Evolutionary conservation across 23 tunicate genomes (phyloP).

Genomic region (Styela plicata): DNA sequence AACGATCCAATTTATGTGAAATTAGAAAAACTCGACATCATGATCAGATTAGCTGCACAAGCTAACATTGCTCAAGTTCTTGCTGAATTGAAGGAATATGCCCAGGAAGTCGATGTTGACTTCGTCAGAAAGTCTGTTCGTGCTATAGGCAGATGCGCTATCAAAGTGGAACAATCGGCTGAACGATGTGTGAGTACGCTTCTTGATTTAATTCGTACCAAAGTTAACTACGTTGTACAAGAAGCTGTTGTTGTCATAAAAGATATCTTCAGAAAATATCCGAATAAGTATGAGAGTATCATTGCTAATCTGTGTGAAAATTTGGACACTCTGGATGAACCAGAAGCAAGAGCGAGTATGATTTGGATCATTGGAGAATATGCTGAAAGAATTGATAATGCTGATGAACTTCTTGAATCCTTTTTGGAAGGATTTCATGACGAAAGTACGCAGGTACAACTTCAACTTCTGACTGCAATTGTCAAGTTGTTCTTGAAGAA

Average conservation of each 20-base stretch:
- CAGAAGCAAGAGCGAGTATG: constrained; percentile 98
- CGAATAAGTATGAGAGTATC: constrained; percentile 96
- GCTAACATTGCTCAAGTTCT: constrained; percentile 96
- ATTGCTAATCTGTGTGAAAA: constrained; percentile 98
- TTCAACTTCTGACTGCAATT: constrained; percentile 89
- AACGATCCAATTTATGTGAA: constrained; percentile 99
- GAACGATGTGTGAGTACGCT: constrained; percentile 97
- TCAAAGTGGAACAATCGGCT: constrained; percentile 96
- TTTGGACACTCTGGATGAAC: constrained; percentile 95
- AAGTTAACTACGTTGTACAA: constrained; percentile 98
- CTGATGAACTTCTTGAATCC: constrained; percentile 93
- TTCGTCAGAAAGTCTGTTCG: constrained; percentile 97
- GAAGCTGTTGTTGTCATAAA: constrained; percentile 99
- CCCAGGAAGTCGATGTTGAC: constrained; percentile 98
- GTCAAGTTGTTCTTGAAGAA: constrained; percentile 94
- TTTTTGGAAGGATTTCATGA: constrained; percentile 97
- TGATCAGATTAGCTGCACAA: constrained; percentile 95
- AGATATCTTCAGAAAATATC: constrained; percentile 97
- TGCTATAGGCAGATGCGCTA: constrained; percentile 98
- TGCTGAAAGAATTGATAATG: constrained; percentile 99
- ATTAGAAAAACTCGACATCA: constrained; percentile 95
- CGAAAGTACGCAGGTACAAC: constrained; percentile 85
- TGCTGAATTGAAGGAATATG: constrained; percentile 96
- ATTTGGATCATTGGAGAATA: constrained; percentile 99
- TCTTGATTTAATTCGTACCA: constrained; percentile 92